Percentiles rank a stretch among this genome's conserved stretches.
Evolutionary conservation across 2,113 vertebrate genomes (phyloP).

Genomic region (Toxotes jaculatrix): DNA sequence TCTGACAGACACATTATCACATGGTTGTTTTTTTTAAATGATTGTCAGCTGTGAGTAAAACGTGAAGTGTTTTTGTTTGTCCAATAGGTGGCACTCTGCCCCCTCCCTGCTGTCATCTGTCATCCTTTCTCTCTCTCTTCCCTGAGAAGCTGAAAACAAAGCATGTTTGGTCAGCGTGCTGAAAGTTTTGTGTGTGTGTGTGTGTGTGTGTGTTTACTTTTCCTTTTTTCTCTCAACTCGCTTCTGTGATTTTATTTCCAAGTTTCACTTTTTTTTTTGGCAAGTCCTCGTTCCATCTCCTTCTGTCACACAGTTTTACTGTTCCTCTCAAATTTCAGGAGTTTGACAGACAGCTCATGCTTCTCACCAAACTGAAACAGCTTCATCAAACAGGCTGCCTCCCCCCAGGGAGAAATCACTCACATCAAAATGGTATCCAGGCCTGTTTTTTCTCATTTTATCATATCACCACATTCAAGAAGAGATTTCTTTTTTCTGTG

Average conservation of each 20-base stretch:
- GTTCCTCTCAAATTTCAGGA: slow-evolving; percentile 51
- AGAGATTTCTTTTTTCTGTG: neutral
- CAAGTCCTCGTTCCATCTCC: neutral
- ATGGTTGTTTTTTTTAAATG: neutral
- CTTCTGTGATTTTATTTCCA: neutral
- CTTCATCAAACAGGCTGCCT: neutral
- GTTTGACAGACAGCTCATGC: slow-evolving; percentile 53
- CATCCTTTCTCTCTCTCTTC: neutral
- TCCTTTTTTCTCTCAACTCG: neutral
- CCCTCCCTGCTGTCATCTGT: slow-evolving; percentile 49
- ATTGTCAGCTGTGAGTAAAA: neutral
- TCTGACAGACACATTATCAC: neutral
- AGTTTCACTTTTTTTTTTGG: neutral
- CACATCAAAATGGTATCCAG: slow-evolving; percentile 14
- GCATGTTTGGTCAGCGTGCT: neutral
- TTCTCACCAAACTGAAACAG: slow-evolving; percentile 1
- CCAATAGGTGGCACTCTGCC: slow-evolving; percentile 81
- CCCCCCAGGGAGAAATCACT: slow-evolving; percentile 16
- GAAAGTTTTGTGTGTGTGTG: neutral
- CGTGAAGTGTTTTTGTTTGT: slow-evolving; percentile 49
- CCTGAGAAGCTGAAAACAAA: neutral
- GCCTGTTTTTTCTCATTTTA: slow-evolving; percentile 9
- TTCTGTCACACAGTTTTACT: slow-evolving; percentile 20
- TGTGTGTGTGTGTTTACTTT: neutral
- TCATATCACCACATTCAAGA: slow-evolving; percentile 13